Conservation (phyloP, 2,888 invertebrate species). For the Synanthedon formicaeformis region DNA sequence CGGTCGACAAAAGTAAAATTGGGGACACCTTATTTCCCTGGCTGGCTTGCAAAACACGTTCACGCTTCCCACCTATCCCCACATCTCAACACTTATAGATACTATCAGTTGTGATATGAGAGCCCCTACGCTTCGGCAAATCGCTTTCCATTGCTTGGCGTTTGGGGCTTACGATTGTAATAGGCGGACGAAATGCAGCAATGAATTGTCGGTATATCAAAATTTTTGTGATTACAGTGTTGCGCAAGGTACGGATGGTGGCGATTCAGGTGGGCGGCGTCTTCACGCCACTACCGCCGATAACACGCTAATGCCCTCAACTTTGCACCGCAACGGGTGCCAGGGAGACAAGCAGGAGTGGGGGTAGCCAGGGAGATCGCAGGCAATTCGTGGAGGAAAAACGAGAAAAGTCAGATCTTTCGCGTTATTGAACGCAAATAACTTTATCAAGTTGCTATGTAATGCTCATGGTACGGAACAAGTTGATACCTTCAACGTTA, state of each 20-base stretch:
- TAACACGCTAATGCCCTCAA: constrained; percentile 71
- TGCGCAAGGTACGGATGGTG: constrained; percentile 26
- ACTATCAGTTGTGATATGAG: constrained; percentile 54
- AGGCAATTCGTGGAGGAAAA: constrained; percentile 52
- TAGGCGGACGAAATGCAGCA: constrained; percentile 12
- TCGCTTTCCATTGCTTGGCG: constrained; percentile 27
- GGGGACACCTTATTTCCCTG: constrained; percentile 65
- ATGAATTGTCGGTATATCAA: constrained; percentile 16
- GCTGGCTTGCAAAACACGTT: constrained; percentile 69
- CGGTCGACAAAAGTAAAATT: constrained; percentile 62
- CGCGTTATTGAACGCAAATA: constrained; percentile 65
- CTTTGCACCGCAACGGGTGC: constrained; percentile 65
- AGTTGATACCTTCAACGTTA: too few relatives aligned
- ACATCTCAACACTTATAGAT: constrained; percentile 69
- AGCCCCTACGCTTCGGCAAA: constrained; percentile 6
- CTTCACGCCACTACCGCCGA: constrained; percentile 64
- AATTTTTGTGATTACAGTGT: constrained; percentile 20
- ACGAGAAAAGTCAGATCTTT: constrained; percentile 66
- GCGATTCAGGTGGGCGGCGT: constrained; percentile 62
- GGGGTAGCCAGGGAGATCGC: constrained; percentile 17
- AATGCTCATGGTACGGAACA: too few relatives aligned
- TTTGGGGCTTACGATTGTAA: background rate
- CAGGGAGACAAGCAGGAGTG: constrained; percentile 16
- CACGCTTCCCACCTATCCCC: constrained; percentile 67
- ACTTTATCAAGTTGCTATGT: constrained; percentile 49